Base-by-base conservation (phyloP, 2,888 invertebrate species). In the Phragmatobia fuliginosa region DNA sequence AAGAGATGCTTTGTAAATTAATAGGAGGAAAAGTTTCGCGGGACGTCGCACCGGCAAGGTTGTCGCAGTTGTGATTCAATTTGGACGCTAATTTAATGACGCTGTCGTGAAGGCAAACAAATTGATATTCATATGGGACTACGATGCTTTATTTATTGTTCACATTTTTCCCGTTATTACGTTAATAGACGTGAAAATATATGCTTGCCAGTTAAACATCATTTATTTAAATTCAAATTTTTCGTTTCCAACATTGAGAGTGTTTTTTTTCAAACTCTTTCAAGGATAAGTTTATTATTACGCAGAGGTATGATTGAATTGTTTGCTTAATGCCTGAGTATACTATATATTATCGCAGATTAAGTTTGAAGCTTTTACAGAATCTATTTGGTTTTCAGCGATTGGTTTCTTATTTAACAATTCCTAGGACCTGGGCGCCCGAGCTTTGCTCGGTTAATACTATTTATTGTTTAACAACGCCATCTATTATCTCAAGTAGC, bases 81-180 rank as follows among this genome's bases (percentile, higher is more conserved):
- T 95, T 94, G 92, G 92, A 91, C 94, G 94, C 94, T 95, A 95
- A 95, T 95, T 95, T 94, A 92, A 94, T 94, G 94, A 94, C 91
- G 92, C 89, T 92, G 91, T 91, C 88, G 92, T 79, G 88, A 87
- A 91, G 87, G 91, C 90, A 94, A 94, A 93, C 94, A 94, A 93
- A 94, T 95, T 94, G 94, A 94, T 94, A 95, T 94, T 94, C 95
- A 95, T 94, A 94, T 94, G 94, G 94, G 94, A 94, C 93, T 88
- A 86, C 85, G 87, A 84, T 84, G 86, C 87, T 87, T 90, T 90
- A 88, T 90, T 81, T 91, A 86, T 88, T 91, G 87, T 90, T 90
- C 89, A 88, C 90, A 86, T 90, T 91, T 90, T 84, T 85, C 80
- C 78, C 85, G 78, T 66, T 68, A 77, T 81, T 83, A 76, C 75